Evolutionary conservation across 2,797 vertebrate species (phyloP).

Genomic region (Acomys russatus): DNA sequence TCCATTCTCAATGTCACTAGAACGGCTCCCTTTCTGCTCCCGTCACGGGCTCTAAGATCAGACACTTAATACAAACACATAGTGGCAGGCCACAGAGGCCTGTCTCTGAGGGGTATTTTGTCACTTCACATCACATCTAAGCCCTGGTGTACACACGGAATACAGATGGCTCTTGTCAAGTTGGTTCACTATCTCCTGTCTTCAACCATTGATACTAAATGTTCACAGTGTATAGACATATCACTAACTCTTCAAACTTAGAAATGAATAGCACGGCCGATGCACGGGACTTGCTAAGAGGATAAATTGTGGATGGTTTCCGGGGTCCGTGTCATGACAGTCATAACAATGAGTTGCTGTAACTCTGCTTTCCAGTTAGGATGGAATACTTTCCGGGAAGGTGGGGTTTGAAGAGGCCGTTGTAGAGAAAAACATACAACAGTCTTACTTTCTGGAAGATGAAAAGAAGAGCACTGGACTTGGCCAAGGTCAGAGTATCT

Average conservation of each 20-base stretch:
- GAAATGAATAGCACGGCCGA: neutral
- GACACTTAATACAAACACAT: neutral
- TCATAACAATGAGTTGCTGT: neutral
- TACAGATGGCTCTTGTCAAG: neutral
- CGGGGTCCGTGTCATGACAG: neutral
- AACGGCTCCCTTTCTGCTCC: neutral
- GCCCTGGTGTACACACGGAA: neutral
- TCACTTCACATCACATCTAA: neutral
- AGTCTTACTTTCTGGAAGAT: neutral
- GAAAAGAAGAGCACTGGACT: neutral
- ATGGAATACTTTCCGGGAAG: neutral
- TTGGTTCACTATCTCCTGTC: neutral
- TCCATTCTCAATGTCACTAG: slow-evolving; percentile 11
- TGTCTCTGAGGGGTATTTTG: neutral
- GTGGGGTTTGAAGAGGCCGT: neutral
- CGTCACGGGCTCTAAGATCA: neutral
- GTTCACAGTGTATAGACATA: neutral
- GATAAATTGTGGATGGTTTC: neutral
- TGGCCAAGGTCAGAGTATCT: neutral
- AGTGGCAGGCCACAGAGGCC: neutral
- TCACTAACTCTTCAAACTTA: neutral
- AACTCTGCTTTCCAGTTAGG: neutral
- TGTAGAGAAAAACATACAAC: neutral
- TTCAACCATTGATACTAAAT: neutral
- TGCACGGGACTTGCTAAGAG: neutral